Evolutionary conservation across 2,797 vertebrate species (phyloP).

Genomic region (Peromyscus eremicus): DNA sequence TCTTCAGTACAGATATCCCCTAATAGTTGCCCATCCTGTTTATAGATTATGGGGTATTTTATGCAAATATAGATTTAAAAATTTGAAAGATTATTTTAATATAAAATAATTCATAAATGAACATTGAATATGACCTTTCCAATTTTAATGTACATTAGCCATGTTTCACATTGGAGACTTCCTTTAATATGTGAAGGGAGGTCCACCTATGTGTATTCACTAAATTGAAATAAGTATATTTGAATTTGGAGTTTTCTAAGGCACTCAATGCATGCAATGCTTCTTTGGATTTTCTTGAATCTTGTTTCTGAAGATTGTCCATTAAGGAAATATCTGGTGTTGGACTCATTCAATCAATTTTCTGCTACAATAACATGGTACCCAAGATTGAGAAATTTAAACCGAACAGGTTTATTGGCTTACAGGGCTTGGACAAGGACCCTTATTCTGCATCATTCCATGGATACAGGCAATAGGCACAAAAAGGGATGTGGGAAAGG

Average conservation of each 20-base stretch:
- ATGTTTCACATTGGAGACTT: background rate
- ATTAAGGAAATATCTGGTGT: background rate
- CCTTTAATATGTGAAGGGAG: background rate
- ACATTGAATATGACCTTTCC: background rate
- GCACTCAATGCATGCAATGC: background rate
- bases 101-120: conserved; percentile 18
- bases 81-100: background rate
- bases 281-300: conserved; percentile 1
- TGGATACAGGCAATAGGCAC: background rate
- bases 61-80: background rate
- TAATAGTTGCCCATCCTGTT: background rate
- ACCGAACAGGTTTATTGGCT: background rate
- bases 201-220: background rate
- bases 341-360: background rate
- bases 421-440: background rate
- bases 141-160: conserved; percentile 2
- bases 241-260: background rate
- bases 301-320: background rate
- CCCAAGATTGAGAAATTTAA: background rate
- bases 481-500: background rate
- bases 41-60: background rate
- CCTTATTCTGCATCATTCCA: rapidly evolving
- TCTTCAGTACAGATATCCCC: background rate
- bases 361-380: background rate
- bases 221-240: background rate